Conservation (phyloP, 2,797 vertebrate genomes). For the Tapera naevia region DNA sequence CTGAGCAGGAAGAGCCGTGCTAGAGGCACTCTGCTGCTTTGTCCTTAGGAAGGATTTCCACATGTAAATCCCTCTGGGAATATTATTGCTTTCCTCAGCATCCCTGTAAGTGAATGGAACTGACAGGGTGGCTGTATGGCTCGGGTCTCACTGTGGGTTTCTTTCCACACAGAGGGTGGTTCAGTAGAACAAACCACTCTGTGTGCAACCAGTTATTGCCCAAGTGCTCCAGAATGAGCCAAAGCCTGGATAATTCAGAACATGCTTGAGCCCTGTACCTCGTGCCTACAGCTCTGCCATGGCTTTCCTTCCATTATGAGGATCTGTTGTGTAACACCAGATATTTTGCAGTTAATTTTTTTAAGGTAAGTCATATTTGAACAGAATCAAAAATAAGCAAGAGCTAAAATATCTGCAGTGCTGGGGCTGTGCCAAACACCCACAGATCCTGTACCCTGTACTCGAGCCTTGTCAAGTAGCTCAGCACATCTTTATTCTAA, state of each 20-base stretch:
- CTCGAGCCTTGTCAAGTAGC: conserved; percentile 59
- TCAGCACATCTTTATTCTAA: conserved; percentile 64
- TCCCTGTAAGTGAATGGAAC: not conserved
- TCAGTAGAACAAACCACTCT: not conserved
- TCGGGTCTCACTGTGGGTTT: not conserved
- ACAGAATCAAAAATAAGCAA: conserved; percentile 63
- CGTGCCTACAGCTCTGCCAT: not conserved
- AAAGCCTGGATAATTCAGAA: not conserved
- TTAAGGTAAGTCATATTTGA: conserved; percentile 54
- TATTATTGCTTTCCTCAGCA: not conserved
- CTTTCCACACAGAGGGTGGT: not conserved
- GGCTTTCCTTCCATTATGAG: not conserved
- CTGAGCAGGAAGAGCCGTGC: not conserved
- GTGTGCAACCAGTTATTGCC: not conserved
- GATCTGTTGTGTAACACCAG: conserved; percentile 44
- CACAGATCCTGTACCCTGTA: conserved; percentile 56
- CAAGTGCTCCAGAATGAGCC: not conserved
- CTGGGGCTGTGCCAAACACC: conserved; percentile 65
- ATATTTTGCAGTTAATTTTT: conserved; percentile 13
- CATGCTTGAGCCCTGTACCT: not conserved
- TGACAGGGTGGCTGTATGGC: not conserved
- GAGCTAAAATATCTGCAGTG: conserved; percentile 68
- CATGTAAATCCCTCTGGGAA: not conserved
- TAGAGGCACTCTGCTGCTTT: not conserved
- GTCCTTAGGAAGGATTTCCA: not conserved